Base-by-base conservation (phyloP, 2,888 invertebrate genomes). In the Heterodera filipjevi region DNA sequence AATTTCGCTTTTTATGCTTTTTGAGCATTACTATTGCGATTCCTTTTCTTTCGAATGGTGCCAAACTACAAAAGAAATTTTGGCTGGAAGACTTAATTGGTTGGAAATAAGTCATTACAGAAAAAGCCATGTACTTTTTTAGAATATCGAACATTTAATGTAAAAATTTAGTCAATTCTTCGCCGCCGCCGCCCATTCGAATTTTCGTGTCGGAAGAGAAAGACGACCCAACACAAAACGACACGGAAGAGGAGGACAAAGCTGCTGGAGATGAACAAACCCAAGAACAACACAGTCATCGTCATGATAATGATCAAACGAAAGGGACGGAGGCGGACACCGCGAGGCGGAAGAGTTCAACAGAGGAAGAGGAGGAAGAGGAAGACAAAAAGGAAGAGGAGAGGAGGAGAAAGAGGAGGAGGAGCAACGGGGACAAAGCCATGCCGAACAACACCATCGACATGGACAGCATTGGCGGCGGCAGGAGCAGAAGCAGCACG, bases 151-250 rank as follows among this genome's bases (percentile, higher is more conserved):
- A n/a, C n/a, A n/a, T n/a, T n/a, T n/a, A n/a, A n/a, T n/a, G 19
- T 49, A 1, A 49, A 16, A 3, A 27, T 27, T 59, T 59, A 59
- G 59, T 27, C 59, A 59, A 27, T 59, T 59, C n/a, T 59, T 53
- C 53, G 53, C 53, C 53, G 6, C 32, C 66, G 8, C 75, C 75
- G 46, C 75, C 75, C 46, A 64, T 75, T n/a, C 59, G 35, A 8
- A 75, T 75, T 75, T 64, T 75, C 32, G 66, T 75, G 46, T 66
- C 75, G 59, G 22, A 53, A 27, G 75, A 75, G 19, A 46, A 39
- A 0, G 27, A 44, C 46, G 33, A 35, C 44, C 35, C 72, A 22
- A 27, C 27, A 59, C 59, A 8, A 22, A 12, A 5, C 59, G 27
- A n/a, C 59, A 22, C 39, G 27, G 27, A 5, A 27, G 59, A 59